Percentiles rank a stretch among this genome's conserved stretches.
Conservation (phyloP, 1,140 invertebrate species). For the Musca vetustissima region DNA sequence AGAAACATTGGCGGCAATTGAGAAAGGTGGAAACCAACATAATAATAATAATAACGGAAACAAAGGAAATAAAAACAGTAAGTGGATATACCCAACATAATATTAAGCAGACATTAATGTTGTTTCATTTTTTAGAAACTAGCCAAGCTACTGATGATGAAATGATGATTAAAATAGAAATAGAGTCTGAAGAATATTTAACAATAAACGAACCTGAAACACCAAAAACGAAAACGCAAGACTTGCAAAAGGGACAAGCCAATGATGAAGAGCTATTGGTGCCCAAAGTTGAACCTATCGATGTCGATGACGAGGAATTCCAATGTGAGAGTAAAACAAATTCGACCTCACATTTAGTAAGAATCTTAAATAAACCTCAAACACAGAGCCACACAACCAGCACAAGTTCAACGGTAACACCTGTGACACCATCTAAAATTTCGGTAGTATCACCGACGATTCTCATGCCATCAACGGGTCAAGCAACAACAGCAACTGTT, state of each 20-base stretch:
- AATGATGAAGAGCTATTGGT: slow-evolving; percentile 32
- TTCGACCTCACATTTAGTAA: not conserved
- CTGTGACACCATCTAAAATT: slow-evolving; percentile 2
- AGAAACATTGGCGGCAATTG: not conserved
- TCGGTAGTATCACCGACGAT: slow-evolving; percentile 7
- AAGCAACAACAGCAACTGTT: not conserved
- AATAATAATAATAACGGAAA: too few relatives aligned
- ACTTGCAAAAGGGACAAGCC: not conserved
- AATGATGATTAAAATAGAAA: slow-evolving; percentile 14
- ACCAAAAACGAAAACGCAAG: slow-evolving; percentile 9
- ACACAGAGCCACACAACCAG: not conserved
- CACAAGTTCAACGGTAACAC: not conserved
- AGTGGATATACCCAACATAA: slow-evolving; percentile 56
- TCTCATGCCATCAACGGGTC: not conserved
- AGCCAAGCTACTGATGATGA: slow-evolving; percentile 23
- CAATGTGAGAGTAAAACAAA: not conserved
- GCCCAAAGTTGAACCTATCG: slow-evolving; percentile 52
- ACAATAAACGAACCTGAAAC: slow-evolving; percentile 5
- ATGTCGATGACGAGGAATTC: slow-evolving; percentile 45
- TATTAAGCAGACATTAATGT: slow-evolving; percentile 31
- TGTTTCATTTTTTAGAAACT: slow-evolving; percentile 8
- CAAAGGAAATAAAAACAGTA: slow-evolving; percentile 42
- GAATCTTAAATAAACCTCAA: too few relatives aligned
- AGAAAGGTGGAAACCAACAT: not conserved
- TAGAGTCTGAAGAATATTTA: slow-evolving; percentile 19